Base-by-base conservation (phyloP, 2,797 vertebrate species). In the Phoeniculus purpureus region DNA sequence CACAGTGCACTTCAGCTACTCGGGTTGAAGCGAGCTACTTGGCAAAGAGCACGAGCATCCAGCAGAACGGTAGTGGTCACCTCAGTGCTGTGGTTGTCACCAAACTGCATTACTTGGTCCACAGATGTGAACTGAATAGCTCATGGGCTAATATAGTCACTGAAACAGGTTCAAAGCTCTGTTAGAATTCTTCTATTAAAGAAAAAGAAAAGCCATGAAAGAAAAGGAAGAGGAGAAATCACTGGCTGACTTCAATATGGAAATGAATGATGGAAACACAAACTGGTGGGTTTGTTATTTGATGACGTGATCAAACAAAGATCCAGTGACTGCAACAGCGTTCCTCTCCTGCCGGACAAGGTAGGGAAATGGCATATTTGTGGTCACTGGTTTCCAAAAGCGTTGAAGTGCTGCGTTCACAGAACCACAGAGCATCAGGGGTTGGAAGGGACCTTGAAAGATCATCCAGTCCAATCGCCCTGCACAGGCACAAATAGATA, bases 221-320 rank as follows among this genome's bases (percentile, higher is more conserved):
- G n/a, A 70, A 87, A 88, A 91, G 31, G 56, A 76, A 72, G 54
- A 77, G 34, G 51, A 88, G 89, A 85, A 89, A 54, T 47, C 34
- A 87, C 37, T 78, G 74, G 31, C 23, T 93, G 86, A 78, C 12
- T 94, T 81, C 61, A 83, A 19, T 40, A 85, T 79, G 87, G 50
- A 89, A 65, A 91, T 74, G 92, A 87, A 15, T 64, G 92, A 96
- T 87, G 85, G 70, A 89, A 93, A 94, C 89, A 89, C 55, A 77
- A 93, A 91, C 93, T 88, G 86, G 56, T 48, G 47, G 26, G 70
- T 45, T 76, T 13, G 17, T 86, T 86, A 54, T 72, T 90, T 66
- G 90, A 95, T 93, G 93, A 92, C 23, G 58, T 89, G 91, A 91
- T 65, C 52, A 87, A 92, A 26, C 15, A 75, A 81, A 87, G 23